Conservation (phyloP, 2,113 vertebrate species). For the Sturnira hondurensis region DNA sequence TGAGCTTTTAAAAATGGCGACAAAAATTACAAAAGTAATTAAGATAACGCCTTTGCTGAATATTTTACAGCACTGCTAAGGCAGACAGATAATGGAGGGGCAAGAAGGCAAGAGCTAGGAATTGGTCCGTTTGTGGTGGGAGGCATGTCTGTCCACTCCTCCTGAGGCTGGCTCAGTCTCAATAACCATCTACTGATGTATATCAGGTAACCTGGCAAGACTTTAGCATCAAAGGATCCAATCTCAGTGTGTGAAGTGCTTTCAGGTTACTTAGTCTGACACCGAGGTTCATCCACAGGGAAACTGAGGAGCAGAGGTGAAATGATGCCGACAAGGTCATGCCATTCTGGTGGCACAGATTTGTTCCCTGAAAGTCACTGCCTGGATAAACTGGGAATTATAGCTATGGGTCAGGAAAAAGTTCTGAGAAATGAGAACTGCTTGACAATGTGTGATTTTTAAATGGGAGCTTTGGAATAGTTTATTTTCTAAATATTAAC, state of each 20-base stretch:
- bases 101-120: not conserved
- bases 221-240: fast-evolving
- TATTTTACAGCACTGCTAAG: not conserved
- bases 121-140: not conserved
- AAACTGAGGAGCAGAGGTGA: not conserved
- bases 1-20: not conserved
- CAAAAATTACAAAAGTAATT: not conserved
- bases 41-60: not conserved
- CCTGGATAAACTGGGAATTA: not conserved
- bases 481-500: not conserved
- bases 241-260: not conserved
- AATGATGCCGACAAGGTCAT: not conserved
- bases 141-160: too few species aligned
- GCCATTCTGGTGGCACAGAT: not conserved
- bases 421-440: not conserved
- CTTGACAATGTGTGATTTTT: not conserved
- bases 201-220: not conserved
- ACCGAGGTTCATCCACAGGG: not conserved
- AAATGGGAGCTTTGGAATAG: not conserved
- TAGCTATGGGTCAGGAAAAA: not conserved
- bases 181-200: not conserved
- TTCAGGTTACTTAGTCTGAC: not conserved
- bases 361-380: not conserved
- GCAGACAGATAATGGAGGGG: not conserved
- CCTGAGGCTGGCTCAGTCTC: not conserved